A percentile compares a stretch with the other conserved stretches of the same genome.
Evolutionary conservation across 2,888 invertebrate species (phyloP).

Genomic region (Lepas anatifera): DNA sequence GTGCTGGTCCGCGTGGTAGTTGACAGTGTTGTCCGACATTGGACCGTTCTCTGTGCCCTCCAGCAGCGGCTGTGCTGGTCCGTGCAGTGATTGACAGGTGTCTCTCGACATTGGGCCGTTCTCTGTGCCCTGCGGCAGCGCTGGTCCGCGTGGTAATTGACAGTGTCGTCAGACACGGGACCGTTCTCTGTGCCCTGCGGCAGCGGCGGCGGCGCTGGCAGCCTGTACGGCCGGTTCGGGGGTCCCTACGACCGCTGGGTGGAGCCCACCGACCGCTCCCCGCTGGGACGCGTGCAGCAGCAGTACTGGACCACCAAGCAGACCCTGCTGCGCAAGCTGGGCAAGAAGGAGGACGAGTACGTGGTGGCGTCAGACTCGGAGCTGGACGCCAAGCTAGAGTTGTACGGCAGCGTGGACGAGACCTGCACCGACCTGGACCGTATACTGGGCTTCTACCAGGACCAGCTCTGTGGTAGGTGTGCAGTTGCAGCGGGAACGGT

Average conservation of each 20-base stretch:
- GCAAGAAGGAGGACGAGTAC: slow-evolving; percentile 94
- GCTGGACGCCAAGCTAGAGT: slow-evolving; percentile 87
- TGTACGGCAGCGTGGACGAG: slow-evolving; percentile 82
- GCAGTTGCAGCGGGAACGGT: neutral
- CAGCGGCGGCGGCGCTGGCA: neutral
- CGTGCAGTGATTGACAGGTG: no score
- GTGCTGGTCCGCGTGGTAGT: no score
- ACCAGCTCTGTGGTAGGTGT: slow-evolving; percentile 63
- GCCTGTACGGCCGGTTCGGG: slow-evolving; percentile 13
- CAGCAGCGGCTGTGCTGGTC: no score
- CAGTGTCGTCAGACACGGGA: no score
- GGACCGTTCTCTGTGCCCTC: no score
- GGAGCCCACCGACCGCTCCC: slow-evolving; percentile 20
- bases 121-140: no score
- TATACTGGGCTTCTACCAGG: slow-evolving; percentile 85
- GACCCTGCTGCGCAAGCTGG: slow-evolving; percentile 52
- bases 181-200: no score
- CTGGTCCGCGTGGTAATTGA: no score
- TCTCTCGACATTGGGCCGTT: no score
- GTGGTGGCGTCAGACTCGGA: slow-evolving; percentile 88
- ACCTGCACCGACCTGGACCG: slow-evolving; percentile 76
- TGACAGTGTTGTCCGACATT: no score
- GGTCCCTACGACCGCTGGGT: slow-evolving; percentile 25
- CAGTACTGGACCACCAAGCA: slow-evolving; percentile 26
- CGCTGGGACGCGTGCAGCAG: slow-evolving; percentile 19